These are phyloP conservation scores for Drosophila yooni DNA, from an alignment of 2,888 invertebrate species.

Conservation along the genomic window DNA sequence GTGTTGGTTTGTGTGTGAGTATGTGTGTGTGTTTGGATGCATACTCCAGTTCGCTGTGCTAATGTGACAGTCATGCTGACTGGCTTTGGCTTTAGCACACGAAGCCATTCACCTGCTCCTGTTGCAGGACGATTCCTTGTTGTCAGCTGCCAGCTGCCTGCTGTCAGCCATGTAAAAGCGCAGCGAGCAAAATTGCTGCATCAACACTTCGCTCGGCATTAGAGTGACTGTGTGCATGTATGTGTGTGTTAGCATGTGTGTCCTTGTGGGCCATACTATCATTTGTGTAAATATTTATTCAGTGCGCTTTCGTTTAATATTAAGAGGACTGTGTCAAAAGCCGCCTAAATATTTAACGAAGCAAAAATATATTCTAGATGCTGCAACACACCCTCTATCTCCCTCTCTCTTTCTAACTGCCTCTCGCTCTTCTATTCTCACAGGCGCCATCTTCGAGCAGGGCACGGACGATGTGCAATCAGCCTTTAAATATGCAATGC, in stretches of 20 bases:
- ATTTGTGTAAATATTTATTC: constrained; percentile 77
- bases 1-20: constrained; percentile 9
- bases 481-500: constrained; percentile 95
- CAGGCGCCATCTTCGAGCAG: constrained; percentile 96
- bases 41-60: constrained; percentile 59
- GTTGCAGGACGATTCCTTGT: constrained; percentile 25
- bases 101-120: constrained; percentile 60
- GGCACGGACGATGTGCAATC: constrained; percentile 96
- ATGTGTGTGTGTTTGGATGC: constrained; percentile 24
- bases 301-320: constrained; percentile 72
- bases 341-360: constrained; percentile 76
- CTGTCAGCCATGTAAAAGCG: constrained; percentile 60
- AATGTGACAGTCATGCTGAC: constrained; percentile 80
- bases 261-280: constrained; percentile 54
- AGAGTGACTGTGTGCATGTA: constrained; percentile 41
- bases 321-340: constrained; percentile 77
- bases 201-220: constrained; percentile 78
- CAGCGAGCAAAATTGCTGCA: constrained; percentile 76
- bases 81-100: constrained; percentile 62
- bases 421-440: constrained; percentile 17
- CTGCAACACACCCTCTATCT: constrained; percentile 24
- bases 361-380: constrained; percentile 59
- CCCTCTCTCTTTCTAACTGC: constrained; percentile 81
- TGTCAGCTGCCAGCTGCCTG: constrained; percentile 23
- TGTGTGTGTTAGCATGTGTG: constrained; percentile 6